These are phyloP conservation scores for Drosophila subsilvestris DNA, from an alignment of 2,888 invertebrate genomes.

Conservation along the genomic window DNA sequence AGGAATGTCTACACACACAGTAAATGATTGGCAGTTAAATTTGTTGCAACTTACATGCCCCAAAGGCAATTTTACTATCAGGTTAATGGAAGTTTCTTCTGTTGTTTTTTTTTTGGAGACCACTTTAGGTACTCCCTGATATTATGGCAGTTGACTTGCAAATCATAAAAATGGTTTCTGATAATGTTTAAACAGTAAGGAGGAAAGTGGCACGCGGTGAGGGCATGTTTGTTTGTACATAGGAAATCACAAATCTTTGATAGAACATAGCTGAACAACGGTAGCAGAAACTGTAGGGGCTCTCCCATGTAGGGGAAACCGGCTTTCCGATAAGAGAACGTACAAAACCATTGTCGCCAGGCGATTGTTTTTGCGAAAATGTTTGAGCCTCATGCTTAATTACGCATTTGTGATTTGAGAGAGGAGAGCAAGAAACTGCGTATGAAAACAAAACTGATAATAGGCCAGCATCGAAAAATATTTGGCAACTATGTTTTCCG, in stretches of 20 bases:
- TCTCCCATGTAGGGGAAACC: constrained; percentile 11
- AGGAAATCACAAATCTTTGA: background rate
- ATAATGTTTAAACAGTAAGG: constrained; percentile 17
- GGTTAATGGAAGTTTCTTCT: constrained; percentile 15
- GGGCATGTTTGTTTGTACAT: constrained; percentile 23
- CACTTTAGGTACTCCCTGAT: constrained; percentile 9
- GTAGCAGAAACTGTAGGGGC: background rate
- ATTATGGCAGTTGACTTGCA: constrained; percentile 25
- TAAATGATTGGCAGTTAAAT: constrained; percentile 30
- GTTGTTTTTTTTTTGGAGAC: background rate
- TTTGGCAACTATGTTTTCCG: constrained; percentile 45
- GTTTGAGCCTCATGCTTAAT: constrained; percentile 16
- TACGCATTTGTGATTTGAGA: constrained; percentile 10
- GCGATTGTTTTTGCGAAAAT: constrained; percentile 10
- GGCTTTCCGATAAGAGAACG: constrained; percentile 29
- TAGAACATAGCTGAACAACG: constrained; percentile 1
- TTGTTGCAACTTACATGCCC: constrained; percentile 11
- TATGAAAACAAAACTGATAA: constrained; percentile 76
- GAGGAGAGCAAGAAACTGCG: constrained; percentile 53
- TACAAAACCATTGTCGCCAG: constrained; percentile 19
- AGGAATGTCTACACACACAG: too few species aligned
- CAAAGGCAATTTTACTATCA: constrained; percentile 20
- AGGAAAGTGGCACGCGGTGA: constrained; percentile 17
- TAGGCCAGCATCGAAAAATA: constrained; percentile 67
- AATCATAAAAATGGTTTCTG: constrained; percentile 24